Evolutionary conservation across 2,113 vertebrate species (phyloP), one percentile per base, ranked within the genome.

Genomic region (Pitta sordida): DNA sequence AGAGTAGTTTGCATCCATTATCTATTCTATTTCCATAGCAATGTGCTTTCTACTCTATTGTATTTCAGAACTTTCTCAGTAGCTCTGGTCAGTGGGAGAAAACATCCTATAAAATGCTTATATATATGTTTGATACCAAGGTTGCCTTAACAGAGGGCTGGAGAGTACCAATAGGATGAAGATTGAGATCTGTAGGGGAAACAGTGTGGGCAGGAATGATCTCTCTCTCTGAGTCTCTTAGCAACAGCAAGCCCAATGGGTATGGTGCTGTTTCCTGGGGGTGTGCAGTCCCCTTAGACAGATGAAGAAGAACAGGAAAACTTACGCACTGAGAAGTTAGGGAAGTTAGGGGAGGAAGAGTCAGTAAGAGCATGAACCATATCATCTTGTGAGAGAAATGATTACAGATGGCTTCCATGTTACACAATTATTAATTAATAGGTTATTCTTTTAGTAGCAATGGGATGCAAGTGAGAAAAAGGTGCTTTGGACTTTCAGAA

Each of bases 161-260:
- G 56, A 37, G 46, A 88, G 62, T 3, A 64, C 53, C 67, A 69
- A 58, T 10, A 56, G 70, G 56, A 88, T 34, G 53, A 90, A 64
- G 68, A 52, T 0, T 86, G 53, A 43, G 43, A 77, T 65, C 34
- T 2, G 17, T 53, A 44, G 80, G 80, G 83, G 39, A 91, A 90
- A 75, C 5, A 23, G 69, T 92, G 94, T 82, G 56, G 77, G 80
- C 44, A 87, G 70, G 77, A 83, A 20, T 18, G 17, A 46, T 75
- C 63, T 69, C 73, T 69, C 53, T 78, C 51, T 7, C 36, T 88
- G 20, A 49, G 91, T 96, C 68, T 96, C 91, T 90, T 95, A 90
- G 90, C 68, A 95, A 86, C 94, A 86, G 65, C 23, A 70, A 18
- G 55, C 51, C 89, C 77, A 79, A 59, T 0, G 6, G 48, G 43